Evolutionary conservation across 2,113 vertebrate species (phyloP), one percentile per base, ranked within the genome.

Genomic region (Syngnathus typhle): DNA sequence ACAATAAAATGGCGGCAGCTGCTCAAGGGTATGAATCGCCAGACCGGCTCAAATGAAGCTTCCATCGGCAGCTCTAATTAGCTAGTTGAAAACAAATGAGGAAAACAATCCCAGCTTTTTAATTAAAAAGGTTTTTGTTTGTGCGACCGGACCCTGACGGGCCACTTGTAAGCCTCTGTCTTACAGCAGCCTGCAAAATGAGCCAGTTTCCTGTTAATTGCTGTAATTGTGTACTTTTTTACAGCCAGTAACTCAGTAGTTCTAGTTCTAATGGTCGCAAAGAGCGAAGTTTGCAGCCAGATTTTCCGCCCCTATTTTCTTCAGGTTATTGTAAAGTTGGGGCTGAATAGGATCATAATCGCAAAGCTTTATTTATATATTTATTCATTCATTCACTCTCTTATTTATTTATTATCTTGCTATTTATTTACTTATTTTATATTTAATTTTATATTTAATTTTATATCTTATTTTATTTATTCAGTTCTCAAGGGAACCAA

Each of bases 321-420:
- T 74, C 65, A 9, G 59, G 51, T 60, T 65, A 54, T 21, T 21
- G 55, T 62, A 66, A 70, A 16, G 46, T 38, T 19, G 27, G 73
- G 73, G 74, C 75, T 76, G 70, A 46, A 74, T 65, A 61, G 63
- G 67, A 76, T 74, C 72, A 61, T 75, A 65, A 81, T 77, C 72
- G 68, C 47, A 23, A 2, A 32, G 27, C 2, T 32, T 32, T 32
- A 32, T 32, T 32, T 32, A 32, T 32, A 3, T 3, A 32, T 27
- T 27, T 27, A 27, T 2, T 27, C 2, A 27, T 32, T 0, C 3
- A 32, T 32, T 32, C 3, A 32, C 3, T 32, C 3, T 3, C 3
- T 32, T 32, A 32, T 32, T 32, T 32, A 32, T 32, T 32, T 32
- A 32, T 32, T 32, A 2, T 32, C 27, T 3, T 32, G 2, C 27